Conservation (phyloP, 2,797 vertebrate species). For the Bradypodion ventrale region DNA sequence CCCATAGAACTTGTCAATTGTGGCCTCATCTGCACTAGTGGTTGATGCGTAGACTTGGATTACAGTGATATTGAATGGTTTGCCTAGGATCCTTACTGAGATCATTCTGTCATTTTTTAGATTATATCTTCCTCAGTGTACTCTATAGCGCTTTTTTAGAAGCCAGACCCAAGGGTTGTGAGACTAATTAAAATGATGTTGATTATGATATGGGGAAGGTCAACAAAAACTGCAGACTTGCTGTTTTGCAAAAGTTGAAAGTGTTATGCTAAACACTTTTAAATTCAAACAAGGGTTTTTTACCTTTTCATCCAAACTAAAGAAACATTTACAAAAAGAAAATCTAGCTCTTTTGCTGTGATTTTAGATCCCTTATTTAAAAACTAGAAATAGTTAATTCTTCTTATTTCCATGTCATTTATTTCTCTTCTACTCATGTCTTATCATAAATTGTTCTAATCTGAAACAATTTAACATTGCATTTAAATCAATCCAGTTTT, state of each 20-base stretch:
- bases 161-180: background rate
- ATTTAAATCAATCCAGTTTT: background rate
- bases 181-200: background rate
- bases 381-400: background rate
- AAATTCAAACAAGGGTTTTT: background rate
- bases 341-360: background rate
- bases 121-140: background rate
- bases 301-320: background rate
- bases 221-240: background rate
- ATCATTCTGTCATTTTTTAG: too few species aligned
- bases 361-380: background rate
- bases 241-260: background rate
- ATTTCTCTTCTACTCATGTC: background rate
- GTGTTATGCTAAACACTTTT: background rate
- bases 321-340: background rate
- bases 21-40: too few species aligned
- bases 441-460: background rate
- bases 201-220: background rate
- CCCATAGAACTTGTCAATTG: too few species aligned
- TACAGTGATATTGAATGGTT: too few species aligned
- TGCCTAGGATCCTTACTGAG: too few species aligned
- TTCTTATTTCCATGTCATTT: background rate
- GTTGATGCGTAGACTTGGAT: too few species aligned
- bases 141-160: background rate
- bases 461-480: background rate